Base-by-base conservation (phyloP, 2,888 invertebrate genomes). In the Sturmia bella region DNA sequence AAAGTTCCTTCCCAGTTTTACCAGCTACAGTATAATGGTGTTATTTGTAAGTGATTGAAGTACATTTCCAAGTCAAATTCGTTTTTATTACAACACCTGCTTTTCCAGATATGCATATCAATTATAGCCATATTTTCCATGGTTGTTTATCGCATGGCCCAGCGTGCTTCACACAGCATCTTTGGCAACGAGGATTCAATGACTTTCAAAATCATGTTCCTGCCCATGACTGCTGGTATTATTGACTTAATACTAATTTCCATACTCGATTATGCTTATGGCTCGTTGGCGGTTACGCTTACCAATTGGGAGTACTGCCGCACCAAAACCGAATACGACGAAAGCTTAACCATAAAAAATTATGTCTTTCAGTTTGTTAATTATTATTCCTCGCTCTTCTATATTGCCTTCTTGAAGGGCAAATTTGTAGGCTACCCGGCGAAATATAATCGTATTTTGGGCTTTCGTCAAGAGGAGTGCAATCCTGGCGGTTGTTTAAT, bases 351-450 rank as follows among this genome's bases (percentile, higher is more conserved):
- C 2, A 91, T 97, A 85, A 97, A 97, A 91, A 95, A 97, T 87
- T 97, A 96, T 90, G 91, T 96, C 84, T 95, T 97, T 85, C 96
- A 97, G 91, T 97, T 97, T 90, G 95, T 97, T 85, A 97, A 97
- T 91, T 97, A 95, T 90, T 97, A 97, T 90, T 94, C 96, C 2
- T 96, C 96, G 21, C 94, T 97, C 83, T 96, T 97, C 91, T 97
- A 97, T 89, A 96, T 97, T 81, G 95, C 94, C 13, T 95, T 95
- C 87, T 90, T 95, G 73, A 95, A 95, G 88, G 95, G 94, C 39
- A 95, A 96, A 89, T 95, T 96, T 87, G 93, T 95, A 32, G 96
- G 96, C 1, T 94, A 95, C 90, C 96, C 96, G 0, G 93, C 94
- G 11, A 94, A 95, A 84, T 96, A 96, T 87, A 95, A 95, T 87